Evolutionary conservation across 2,888 invertebrate species (phyloP).

Genomic region (Thera obeliscata): DNA sequence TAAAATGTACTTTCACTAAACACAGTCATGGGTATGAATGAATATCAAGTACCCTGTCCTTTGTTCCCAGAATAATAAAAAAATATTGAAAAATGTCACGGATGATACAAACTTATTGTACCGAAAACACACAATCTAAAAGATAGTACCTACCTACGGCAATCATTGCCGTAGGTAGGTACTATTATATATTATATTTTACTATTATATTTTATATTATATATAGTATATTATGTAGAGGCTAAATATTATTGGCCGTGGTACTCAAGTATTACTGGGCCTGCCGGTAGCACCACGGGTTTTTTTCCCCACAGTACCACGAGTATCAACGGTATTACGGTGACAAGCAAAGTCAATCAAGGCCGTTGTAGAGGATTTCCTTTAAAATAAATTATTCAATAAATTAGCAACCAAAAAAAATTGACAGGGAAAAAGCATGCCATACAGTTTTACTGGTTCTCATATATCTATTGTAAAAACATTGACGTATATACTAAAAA

Average conservation of each 20-base stretch:
- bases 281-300: no score
- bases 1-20: conserved; percentile 8
- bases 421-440: background rate
- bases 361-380: background rate
- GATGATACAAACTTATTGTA: background rate
- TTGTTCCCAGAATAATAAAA: conserved; percentile 22
- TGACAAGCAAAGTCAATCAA: background rate
- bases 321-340: background rate
- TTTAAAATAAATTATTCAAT: background rate
- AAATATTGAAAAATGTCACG: background rate
- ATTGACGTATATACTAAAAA: background rate
- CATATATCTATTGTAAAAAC: no score
- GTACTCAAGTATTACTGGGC: no score
- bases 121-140: no score
- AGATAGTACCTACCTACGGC: no score
- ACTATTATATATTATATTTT: no score
- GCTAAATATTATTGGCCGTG: no score
- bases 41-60: conserved; percentile 39
- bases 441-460: background rate
- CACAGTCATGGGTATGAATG: conserved; percentile 22
- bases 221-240: no score
- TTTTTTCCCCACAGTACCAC: background rate
- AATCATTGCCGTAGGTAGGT: no score
- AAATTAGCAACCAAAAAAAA: background rate
- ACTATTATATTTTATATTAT: no score